Conservation (phyloP, 2,888 invertebrate genomes). For the Trichogramma dendrolimi region DNA sequence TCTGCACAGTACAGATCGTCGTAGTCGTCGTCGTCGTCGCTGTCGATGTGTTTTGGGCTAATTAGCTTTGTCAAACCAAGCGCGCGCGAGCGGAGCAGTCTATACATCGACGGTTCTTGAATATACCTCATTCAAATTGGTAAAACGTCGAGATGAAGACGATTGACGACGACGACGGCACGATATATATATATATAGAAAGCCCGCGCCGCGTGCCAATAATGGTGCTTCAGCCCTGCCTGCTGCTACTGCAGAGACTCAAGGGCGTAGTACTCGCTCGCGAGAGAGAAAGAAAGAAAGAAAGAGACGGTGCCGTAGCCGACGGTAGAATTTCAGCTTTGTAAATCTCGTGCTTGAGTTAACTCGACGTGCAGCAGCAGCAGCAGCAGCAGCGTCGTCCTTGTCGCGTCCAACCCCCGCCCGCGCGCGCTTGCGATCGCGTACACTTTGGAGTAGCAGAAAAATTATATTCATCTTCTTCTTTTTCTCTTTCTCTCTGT, state of each 20-base stretch:
- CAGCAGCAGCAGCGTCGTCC: background rate
- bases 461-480: constrained; percentile 12
- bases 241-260: no score
- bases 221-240: no score
- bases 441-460: background rate
- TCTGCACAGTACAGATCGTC: background rate
- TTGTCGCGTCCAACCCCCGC: background rate
- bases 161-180: constrained; percentile 32
- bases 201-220: no score
- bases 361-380: constrained; percentile 14
- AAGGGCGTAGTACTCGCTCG: no score
- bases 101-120: constrained; percentile 28
- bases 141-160: constrained; percentile 34
- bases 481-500: no score
- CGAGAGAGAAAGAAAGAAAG: no score
- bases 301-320: no score
- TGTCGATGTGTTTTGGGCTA: constrained; percentile 15
- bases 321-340: constrained; percentile 16
- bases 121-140: constrained; percentile 11
- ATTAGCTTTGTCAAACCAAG: constrained; percentile 19
- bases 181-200: no score
- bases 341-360: constrained; percentile 36
- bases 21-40: background rate
- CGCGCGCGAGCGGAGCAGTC: constrained; percentile 25
- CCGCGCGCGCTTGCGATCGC: background rate